Base-by-base conservation (phyloP, 2,888 invertebrate genomes). In the Chrysotoxum bicinctum region DNA sequence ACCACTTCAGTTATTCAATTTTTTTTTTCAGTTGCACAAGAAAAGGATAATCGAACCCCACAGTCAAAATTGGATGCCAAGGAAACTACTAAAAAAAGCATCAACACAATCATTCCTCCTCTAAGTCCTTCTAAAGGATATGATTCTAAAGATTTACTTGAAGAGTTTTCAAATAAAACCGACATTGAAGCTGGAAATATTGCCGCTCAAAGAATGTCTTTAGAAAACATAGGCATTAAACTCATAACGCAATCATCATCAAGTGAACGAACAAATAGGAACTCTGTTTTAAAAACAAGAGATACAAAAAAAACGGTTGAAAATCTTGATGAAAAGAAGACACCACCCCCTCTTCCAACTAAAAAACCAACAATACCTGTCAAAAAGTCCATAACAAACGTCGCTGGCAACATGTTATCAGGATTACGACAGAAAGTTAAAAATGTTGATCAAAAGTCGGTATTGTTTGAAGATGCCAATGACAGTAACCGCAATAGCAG, bases 331-430 rank as follows among this genome's bases (percentile, higher is more conserved):
- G 92, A 92, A 60, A 90, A 91, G 88, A 89, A 91, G 75, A 91
- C 91, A 78, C 92, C 93, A 45, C 93, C 93, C n/a, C 93, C 93
- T 35, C 90, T 93, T 85, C 91, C 93, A 48, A 92, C 92, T 62
- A 93, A 94, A 88, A 95, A 95, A 91, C 95, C 95, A 9, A 92
- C 93, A 62, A 93, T 95, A 89, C 94, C 95, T 87, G 92, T 94
- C 45, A 95, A 95, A 91, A 95, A 95, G 88, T 94, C 95, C 74
- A 94, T 94, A 8, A 93, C 94, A 7, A 91, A 92, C 54, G 90
- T 90, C 74, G 93, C 94, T 35, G 93, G 93, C 45, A 93, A 94
- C 9, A 89, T 95, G 79, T 92, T 95, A 87, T 93, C 94, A 79
- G 94, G 94, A 6, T 90, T 94, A n/a, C 94, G 94, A 89, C 94